Conservation (phyloP, 1,140 invertebrate genomes). For the Ooceraea biroi region DNA sequence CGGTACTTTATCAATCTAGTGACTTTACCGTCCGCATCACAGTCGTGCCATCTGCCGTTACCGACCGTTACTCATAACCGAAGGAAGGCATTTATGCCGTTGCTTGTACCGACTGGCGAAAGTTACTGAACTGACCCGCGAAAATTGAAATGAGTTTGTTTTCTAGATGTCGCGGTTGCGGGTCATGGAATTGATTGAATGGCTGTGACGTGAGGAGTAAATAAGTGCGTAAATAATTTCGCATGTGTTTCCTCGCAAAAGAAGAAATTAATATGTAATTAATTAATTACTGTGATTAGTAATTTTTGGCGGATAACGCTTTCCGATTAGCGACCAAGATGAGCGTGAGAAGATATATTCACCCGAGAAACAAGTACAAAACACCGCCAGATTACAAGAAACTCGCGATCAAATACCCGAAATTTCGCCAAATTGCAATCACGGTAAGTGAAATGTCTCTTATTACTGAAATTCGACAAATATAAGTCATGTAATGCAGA, state of each 20-base stretch:
- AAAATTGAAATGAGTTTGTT: too few species aligned
- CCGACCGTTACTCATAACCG: too few species aligned
- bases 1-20: too few species aligned
- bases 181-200: too few species aligned
- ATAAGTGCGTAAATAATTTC: too few species aligned
- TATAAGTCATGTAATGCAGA: not conserved
- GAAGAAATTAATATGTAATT: not conserved
- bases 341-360: conserved; percentile 89
- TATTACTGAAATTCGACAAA: not conserved
- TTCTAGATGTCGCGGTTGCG: too few species aligned
- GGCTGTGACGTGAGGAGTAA: too few species aligned
- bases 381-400: conserved; percentile 92
- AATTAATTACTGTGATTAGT: not conserved
- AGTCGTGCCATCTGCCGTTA: too few species aligned
- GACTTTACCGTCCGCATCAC: too few species aligned
- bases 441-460: conserved; percentile 83
- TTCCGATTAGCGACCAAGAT: conserved; percentile 47
- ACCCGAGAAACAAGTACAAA: conserved; percentile 93
- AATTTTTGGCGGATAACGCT: not conserved
- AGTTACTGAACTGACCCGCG: too few species aligned
- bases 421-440: conserved; percentile 90
- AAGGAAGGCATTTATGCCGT: too few species aligned
- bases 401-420: conserved; percentile 91
- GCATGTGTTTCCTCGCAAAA: not conserved
- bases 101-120: too few species aligned